Percentiles rank a stretch among this genome's conserved stretches.
These are phyloP conservation scores for Ia io DNA, from an alignment of 2,113 vertebrate species.

Conservation along the genomic window DNA sequence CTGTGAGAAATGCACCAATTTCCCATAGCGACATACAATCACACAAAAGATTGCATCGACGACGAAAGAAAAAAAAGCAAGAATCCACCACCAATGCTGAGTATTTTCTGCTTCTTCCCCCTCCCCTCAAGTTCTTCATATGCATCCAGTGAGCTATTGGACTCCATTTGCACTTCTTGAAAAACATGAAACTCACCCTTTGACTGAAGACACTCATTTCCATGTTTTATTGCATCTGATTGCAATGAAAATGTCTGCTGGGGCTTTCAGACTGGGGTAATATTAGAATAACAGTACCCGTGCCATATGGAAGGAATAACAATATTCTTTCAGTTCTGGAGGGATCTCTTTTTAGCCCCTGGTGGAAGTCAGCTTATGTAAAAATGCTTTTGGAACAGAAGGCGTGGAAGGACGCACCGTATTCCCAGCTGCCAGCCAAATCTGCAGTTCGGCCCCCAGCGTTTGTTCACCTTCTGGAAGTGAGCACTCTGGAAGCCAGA, in stretches of 20 bases:
- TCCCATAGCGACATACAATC: not conserved
- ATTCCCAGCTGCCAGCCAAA: slow-evolving; percentile 41
- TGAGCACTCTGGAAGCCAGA: not conserved
- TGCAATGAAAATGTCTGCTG: slow-evolving; percentile 34
- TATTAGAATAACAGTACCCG: slow-evolving; percentile 43
- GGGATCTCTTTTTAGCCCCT: slow-evolving; percentile 59
- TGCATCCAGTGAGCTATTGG: not conserved
- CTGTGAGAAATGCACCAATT: not conserved
- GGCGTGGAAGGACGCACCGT: not conserved
- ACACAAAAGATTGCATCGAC: not conserved
- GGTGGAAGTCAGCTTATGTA: slow-evolving; percentile 45
- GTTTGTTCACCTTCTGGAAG: not conserved
- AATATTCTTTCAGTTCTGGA: slow-evolving; percentile 39
- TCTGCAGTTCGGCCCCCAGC: not conserved
- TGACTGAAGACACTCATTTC: slow-evolving; percentile 13
- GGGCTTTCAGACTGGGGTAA: slow-evolving; percentile 28
- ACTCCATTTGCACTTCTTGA: not conserved
- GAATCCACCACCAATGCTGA: not conserved
- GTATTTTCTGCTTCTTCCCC: not conserved
- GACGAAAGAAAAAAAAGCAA: not conserved
- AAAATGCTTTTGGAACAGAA: slow-evolving; percentile 62
- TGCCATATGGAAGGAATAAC: slow-evolving; percentile 64
- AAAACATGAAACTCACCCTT: not conserved
- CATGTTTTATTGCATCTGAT: slow-evolving; percentile 6
- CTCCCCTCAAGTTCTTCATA: not conserved